Evolutionary conservation across 2,797 vertebrate genomes (phyloP), one percentile per base, ranked within the genome.

Genomic region (Tragelaphus eurycerus): DNA sequence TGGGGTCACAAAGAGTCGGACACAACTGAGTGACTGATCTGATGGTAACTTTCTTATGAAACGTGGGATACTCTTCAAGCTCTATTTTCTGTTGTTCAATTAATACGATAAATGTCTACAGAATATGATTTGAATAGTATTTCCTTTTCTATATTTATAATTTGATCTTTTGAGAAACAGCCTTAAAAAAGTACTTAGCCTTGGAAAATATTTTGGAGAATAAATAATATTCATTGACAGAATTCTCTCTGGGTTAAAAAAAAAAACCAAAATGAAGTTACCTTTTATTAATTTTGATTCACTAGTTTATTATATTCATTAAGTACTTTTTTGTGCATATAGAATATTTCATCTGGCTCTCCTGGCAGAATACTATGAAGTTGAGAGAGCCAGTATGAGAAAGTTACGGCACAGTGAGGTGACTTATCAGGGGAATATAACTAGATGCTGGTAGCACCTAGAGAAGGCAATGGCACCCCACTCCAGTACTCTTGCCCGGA

Each of bases 141-240:
- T 94, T 94, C 84, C 64, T 95, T 90, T 92, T 82, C 86, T 90
- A 67, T 48, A 67, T 95, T 92, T 95, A 60, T 91, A 89, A 71
- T 87, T 95, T 95, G 12, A 48, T 78, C 64, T 93, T 92, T 87
- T 83, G 90, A 38, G 43, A 87, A 95, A 85, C 3, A 78, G 31
- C 57, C 46, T 95, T 71, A 90, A 52, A 94, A 79, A 95, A 89
- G 43, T 92, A 93, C 31, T 86, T 92, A 71, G 13, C 7, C 57
- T 76, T 95, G 52, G 43, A 19, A 93, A 83, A 38, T 95, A 95
- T 79, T 94, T 76, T 93, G 48, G 29, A 89, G 43, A 14, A 60
- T 31, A 86, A 79, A 84, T 79, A 89, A 78, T 93, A 74, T 83
- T 90, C 15, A 78, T 48, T 87, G 31, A 94, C 50, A 90, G 38